Base-by-base conservation (phyloP, 2,888 invertebrate genomes). In the Polyommatus icarus region DNA sequence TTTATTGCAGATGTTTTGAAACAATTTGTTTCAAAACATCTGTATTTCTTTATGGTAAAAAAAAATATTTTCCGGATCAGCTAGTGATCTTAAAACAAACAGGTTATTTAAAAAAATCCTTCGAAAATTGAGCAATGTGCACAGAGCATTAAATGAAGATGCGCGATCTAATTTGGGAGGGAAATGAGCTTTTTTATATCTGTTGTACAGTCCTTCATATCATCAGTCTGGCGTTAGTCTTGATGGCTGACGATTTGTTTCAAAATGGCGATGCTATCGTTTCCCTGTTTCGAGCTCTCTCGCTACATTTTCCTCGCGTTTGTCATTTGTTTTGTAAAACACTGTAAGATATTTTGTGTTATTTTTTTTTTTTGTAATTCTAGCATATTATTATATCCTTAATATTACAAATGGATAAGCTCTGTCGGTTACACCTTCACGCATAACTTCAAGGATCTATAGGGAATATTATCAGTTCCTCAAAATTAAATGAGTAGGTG, bases 191-290 rank as follows among this genome's bases (percentile, higher is more conserved):
- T 67, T 67, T 67, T 67, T 67, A 67, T 67, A 6, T 67, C 67
- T 29, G 67, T 15, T 67, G 67, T 67, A 67, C 29, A 67, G 67
- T 67, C 67, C 67, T 67, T 67, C 32, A 67, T 29, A 67, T 32
- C 67, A 67, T 67, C 67, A 67, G 67, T 29, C 67, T 67, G 29
- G 67, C 67, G 67, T 54, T 50, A 67, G 67, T 29, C 67, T 67
- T 67, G 32, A 67, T 67, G 24, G 67, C 67, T 29, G 67, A 67
- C 67, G 67, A 67, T 24, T 75, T 75, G 24, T 75, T 75, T 75
- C 50, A 29, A 29, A 54, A 75, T 50, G 50, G 50, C 54, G 75
- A 75, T 50, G 46, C 50, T 75, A 54, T 54, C 75, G 24, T 46
- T 54, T 75, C 15, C 75, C 75, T 54, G 54, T 54, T 54, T 18